Evolutionary conservation across 1,140 invertebrate genomes (phyloP), one percentile per base, ranked within the genome.

Genomic region (Diploscapter pachys): DNA sequence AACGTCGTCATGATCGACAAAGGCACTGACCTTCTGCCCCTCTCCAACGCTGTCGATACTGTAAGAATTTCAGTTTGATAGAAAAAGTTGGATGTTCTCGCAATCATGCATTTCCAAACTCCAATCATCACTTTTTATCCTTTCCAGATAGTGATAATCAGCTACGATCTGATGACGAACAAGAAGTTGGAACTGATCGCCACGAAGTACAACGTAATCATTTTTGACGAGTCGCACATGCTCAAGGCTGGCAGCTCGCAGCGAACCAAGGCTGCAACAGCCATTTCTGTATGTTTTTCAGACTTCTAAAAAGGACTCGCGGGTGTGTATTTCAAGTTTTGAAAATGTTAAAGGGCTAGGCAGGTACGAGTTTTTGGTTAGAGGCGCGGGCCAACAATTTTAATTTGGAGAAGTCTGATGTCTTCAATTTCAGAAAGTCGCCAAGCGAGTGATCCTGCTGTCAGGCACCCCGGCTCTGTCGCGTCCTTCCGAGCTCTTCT

Each of bases 391-490:
- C 31, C 31, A 31, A 31, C 31, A 31, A 31, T 31, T 31, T 31
- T 31, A 31, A 31, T 31, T 31, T 31, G 31, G 31, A 31, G 31
- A 31, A 31, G 31, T 31, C 31, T 31, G 31, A 31, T 31, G 0
- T 31, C 31, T 31, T 31, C 31, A 31, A 6, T 82, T 85, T 53
- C 59, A 82, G 81, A 83, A 80, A 64, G 71, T 54, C n/a, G 84
- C 91, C 0, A 88, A 88, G 67, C 89, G 93, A 31, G 88, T 93
- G 0, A 88, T 98, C 64, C 86, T 98, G 9, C 87, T 98, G 9
- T 92, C 91, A 79, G 96, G 96, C 54, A 99, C 96, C 1, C 96
- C 96, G 0, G 95, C 94, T 0, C 87, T 99, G 2, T 94, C 93
- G 11, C 88, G 93, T 62, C 96, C 96, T 0, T 89, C 83, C 0